Percentiles rank a stretch among this genome's conserved stretches.
phyloP scores from a whole-genome alignment of 2,797 vertebrate species.

The Lophotriccus pileatus region DNA sequence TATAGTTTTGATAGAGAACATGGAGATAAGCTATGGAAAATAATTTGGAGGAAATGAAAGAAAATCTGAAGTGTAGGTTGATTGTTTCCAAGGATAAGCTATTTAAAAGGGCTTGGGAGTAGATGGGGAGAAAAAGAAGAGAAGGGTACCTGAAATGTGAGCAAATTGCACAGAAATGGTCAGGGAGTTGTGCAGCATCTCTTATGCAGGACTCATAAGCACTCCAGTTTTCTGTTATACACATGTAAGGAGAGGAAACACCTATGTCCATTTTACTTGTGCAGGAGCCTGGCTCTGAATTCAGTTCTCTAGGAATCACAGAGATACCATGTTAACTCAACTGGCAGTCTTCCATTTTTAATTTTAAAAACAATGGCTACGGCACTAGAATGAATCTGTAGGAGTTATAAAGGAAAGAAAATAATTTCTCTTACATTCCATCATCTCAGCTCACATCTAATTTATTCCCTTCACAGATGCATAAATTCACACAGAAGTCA shows the following conservation, averaged over 20 bases:
- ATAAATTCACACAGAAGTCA: constrained; percentile 61
- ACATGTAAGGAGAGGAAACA: not conserved
- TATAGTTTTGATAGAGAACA: not conserved
- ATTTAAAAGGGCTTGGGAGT: not conserved
- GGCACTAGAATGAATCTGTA: not conserved
- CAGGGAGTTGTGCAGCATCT: fast-evolving
- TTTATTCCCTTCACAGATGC: constrained; percentile 39
- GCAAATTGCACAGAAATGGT: not conserved
- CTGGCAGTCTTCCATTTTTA: constrained; percentile 9
- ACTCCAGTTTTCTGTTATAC: not conserved
- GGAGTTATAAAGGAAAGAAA: constrained; percentile 12
- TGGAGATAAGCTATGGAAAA: not conserved
- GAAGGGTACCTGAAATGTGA: not conserved
- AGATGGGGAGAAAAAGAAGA: not conserved
- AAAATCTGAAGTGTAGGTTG: not conserved
- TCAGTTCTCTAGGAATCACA: not conserved
- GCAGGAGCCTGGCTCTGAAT: not conserved
- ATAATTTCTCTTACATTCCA: not conserved
- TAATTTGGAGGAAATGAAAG: not conserved
- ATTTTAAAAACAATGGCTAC: not conserved
- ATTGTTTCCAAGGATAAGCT: not conserved
- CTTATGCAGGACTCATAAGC: not conserved
- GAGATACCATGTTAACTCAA: not conserved
- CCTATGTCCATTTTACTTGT: not conserved
- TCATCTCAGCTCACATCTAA: constrained; percentile 41